Conservation (phyloP, 2,113 vertebrate species). For the Megaleporinus macrocephalus region DNA sequence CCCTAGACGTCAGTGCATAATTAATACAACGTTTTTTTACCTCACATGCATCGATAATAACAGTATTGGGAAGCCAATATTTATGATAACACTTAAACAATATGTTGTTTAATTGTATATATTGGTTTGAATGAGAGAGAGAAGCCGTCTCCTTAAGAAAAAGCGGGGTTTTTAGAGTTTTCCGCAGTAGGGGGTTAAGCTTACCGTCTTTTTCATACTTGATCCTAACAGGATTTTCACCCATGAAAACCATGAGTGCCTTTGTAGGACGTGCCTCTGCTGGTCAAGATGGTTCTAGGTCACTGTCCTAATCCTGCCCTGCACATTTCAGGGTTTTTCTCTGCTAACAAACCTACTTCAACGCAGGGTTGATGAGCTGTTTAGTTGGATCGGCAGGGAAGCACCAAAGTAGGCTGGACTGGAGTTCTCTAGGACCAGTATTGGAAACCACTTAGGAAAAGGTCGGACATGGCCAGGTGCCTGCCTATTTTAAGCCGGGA, state of each 20-base stretch:
- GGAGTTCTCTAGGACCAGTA: neutral
- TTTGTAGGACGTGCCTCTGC: slow-evolving; percentile 60
- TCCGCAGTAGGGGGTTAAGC: slow-evolving; percentile 57
- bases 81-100: too few species aligned
- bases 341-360: neutral
- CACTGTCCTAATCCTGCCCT: neutral
- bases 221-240: slow-evolving; percentile 74
- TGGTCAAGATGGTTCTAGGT: slow-evolving; percentile 27
- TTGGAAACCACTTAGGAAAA: neutral
- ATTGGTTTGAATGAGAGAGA: too few species aligned
- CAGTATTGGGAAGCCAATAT: too few species aligned
- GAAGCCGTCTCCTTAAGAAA: neutral
- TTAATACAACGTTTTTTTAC: too few species aligned
- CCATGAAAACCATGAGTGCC: slow-evolving; percentile 69
- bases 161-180: neutral
- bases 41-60: too few species aligned
- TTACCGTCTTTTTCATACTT: slow-evolving; percentile 58
- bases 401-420: neutral
- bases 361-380: neutral
- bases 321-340: neutral
- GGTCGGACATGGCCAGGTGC: neutral
- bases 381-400: neutral
- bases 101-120: too few species aligned
- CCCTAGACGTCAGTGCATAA: too few species aligned
- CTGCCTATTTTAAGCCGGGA: neutral